phyloP scores from a whole-genome alignment of 2,113 vertebrate species.

The Elephas maximus region DNA sequence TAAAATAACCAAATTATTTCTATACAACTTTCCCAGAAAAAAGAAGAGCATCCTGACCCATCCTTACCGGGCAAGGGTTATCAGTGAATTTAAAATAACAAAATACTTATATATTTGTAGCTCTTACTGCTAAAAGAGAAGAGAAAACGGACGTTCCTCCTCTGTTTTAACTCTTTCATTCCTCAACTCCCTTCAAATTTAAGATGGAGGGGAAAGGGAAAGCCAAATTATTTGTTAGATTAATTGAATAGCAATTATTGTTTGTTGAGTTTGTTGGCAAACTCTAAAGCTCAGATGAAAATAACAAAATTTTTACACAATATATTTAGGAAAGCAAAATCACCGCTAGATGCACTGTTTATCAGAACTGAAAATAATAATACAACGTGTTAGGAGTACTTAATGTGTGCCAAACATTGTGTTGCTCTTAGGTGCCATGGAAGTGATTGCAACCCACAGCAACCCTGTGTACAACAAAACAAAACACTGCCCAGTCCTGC shows the following conservation, averaged over 20 bases:
- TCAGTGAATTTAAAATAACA: neutral
- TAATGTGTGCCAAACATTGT: neutral
- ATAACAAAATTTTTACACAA: conserved; percentile 51
- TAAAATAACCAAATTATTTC: conserved; percentile 11
- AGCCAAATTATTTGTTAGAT: conserved; percentile 10
- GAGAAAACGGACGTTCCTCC: neutral
- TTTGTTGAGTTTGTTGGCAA: conserved; percentile 8
- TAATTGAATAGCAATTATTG: neutral
- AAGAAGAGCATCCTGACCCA: neutral
- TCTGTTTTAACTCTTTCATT: neutral
- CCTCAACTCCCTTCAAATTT: conserved; percentile 36
- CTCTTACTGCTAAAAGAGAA: neutral
- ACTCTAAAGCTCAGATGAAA: conserved; percentile 62
- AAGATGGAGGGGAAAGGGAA: neutral
- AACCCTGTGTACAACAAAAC: too few relatives aligned
- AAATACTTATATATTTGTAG: conserved; percentile 34
- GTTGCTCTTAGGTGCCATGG: too few relatives aligned
- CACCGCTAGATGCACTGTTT: neutral
- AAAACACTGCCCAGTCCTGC: too few relatives aligned
- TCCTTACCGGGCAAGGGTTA: neutral
- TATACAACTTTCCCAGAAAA: neutral
- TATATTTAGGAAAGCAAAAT: conserved; percentile 45
- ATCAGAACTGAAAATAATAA: conserved; percentile 11
- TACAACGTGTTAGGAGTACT: neutral
- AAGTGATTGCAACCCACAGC: too few relatives aligned